Evolutionary conservation across 2,888 invertebrate genomes (phyloP).

Genomic region (Chorisops tibialis): DNA sequence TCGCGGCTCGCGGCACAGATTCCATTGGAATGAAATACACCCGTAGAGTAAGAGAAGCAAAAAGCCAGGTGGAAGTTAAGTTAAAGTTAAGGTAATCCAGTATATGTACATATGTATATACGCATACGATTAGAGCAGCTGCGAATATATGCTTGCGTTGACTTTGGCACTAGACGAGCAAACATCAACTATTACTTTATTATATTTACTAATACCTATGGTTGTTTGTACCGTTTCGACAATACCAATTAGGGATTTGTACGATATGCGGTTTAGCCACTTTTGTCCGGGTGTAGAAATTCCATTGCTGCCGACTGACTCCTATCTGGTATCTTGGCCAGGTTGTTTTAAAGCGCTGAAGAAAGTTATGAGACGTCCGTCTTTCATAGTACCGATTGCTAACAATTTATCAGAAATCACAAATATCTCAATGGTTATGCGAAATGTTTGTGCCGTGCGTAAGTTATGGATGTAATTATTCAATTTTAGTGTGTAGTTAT

Average conservation of each 20-base stretch:
- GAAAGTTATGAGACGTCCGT: conserved; percentile 16
- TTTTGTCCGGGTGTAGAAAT: conserved; percentile 3
- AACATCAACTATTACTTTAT: no score
- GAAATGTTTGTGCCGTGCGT: no score
- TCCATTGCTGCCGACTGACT: conserved; percentile 2
- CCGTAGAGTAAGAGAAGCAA: background rate
- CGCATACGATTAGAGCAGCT: no score
- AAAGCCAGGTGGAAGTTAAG: background rate
- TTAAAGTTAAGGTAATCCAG: background rate
- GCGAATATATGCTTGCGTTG: no score
- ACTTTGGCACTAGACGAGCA: no score
- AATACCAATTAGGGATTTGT: conserved; percentile 7
- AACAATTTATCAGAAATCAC: background rate
- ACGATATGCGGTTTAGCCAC: background rate
- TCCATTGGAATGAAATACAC: conserved; percentile 12
- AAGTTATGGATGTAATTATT: no score
- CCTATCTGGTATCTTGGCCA: background rate
- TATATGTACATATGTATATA: background rate
- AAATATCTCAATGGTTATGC: no score
- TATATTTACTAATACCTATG: background rate
- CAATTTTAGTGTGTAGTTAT: no score
- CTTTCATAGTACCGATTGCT: background rate
- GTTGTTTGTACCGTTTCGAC: background rate
- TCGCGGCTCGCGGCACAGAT: conserved; percentile 13
- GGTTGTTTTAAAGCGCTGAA: conserved; percentile 1